Percentiles rank a stretch among this genome's conserved stretches.
Conservation (phyloP, 2,888 invertebrate species). For the Salticus scenicus region DNA sequence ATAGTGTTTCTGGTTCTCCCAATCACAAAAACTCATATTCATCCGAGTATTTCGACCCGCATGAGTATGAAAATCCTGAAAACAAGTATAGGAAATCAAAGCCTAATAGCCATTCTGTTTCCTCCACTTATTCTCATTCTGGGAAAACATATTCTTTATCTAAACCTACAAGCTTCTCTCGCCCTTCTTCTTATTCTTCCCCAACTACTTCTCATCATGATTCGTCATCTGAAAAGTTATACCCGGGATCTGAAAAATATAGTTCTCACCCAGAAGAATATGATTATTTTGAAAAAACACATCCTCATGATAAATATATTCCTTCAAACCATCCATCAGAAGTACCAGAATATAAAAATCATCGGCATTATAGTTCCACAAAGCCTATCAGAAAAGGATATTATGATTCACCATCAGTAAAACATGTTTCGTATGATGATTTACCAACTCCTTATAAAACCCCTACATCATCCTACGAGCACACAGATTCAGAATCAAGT, state of each 20-base stretch:
- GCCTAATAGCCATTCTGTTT: neutral
- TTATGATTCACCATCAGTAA: neutral
- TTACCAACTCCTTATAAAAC: conserved; percentile 12
- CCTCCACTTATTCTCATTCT: neutral
- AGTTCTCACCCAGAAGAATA: neutral
- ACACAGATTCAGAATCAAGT: neutral
- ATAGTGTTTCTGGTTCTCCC: neutral
- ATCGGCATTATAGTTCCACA: neutral
- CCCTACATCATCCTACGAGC: neutral
- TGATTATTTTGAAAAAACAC: neutral
- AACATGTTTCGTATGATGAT: neutral
- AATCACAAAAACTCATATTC: neutral
- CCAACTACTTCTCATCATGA: neutral
- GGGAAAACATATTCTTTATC: neutral
- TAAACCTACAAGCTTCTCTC: neutral
- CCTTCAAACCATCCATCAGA: conserved; percentile 3
- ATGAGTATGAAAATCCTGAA: neutral
- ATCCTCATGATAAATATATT: conserved; percentile 13
- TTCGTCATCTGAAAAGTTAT: neutral
- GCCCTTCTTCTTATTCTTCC: neutral
- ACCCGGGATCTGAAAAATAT: neutral
- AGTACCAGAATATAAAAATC: neutral
- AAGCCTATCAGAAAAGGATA: neutral
- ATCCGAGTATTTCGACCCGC: too few relatives aligned
- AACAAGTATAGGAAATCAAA: neutral